These are phyloP conservation scores for Myodes glareolus DNA, from an alignment of 2,113 vertebrate species.

Conservation along the genomic window DNA sequence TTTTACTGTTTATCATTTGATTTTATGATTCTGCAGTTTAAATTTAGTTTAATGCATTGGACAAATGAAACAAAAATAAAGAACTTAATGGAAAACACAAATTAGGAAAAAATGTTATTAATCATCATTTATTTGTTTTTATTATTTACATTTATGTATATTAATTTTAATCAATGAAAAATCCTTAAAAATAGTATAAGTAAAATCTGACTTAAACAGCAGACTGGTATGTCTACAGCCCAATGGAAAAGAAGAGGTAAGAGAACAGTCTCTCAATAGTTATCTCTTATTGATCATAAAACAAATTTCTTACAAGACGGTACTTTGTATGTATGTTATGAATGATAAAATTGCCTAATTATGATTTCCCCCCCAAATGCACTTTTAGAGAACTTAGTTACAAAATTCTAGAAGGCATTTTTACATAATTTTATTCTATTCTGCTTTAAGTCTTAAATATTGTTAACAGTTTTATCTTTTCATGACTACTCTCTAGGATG, in stretches of 20 bases:
- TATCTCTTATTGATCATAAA: neutral
- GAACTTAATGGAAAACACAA: neutral
- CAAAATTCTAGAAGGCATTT: neutral
- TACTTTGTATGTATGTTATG: neutral
- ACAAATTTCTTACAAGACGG: neutral
- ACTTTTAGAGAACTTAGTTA: neutral
- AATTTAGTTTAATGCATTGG: conserved; percentile 34
- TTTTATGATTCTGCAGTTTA: conserved; percentile 56
- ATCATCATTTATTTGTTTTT: neutral
- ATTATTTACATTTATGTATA: neutral
- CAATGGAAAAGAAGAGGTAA: neutral
- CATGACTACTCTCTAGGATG: neutral
- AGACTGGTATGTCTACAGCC: neutral
- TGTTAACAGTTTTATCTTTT: neutral
- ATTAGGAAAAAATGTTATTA: neutral
- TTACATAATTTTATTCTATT: neutral
- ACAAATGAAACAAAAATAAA: neutral
- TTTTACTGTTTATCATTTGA: conserved; percentile 47
- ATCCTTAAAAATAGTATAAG: neutral
- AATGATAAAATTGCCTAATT: neutral
- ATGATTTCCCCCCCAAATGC: neutral
- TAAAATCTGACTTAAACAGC: neutral
- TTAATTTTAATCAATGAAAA: neutral
- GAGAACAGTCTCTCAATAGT: neutral
- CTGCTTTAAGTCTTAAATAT: neutral